phyloP scores from a whole-genome alignment of 2,888 invertebrate genomes.

The Unio delphinus region DNA sequence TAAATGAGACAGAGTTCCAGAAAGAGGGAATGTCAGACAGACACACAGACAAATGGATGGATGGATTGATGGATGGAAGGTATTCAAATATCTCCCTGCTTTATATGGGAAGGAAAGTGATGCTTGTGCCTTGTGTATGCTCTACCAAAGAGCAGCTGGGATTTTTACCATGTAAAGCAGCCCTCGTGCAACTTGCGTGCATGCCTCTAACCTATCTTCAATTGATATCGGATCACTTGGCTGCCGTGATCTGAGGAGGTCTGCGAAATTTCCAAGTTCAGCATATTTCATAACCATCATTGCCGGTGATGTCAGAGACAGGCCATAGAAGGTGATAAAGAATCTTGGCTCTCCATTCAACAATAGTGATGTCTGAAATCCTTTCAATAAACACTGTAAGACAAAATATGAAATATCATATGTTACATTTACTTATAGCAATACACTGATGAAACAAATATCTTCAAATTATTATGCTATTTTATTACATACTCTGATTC shows the following conservation, averaged over 20 bases:
- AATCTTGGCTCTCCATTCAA: constrained; percentile 9
- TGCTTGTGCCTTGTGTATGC: too few species aligned
- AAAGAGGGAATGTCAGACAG: too few species aligned
- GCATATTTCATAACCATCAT: constrained; percentile 15
- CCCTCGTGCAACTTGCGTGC: constrained; percentile 10
- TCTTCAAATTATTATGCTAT: too few species aligned
- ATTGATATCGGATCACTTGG: constrained; percentile 6
- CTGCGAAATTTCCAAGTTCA: constrained; percentile 9
- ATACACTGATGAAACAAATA: too few species aligned
- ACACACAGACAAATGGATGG: too few species aligned
- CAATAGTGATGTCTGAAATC: constrained; percentile 11
- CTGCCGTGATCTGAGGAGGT: constrained; percentile 7
- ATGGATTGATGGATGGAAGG: too few species aligned
- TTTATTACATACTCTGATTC: too few species aligned
- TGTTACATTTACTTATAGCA: too few species aligned
- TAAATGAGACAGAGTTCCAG: too few species aligned
- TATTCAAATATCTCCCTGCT: too few species aligned
- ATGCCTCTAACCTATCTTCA: constrained; percentile 9
- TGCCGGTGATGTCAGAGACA: not conserved
- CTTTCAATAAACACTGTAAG: constrained; percentile 14
- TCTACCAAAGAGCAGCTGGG: too few species aligned
- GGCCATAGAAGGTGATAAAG: constrained; percentile 12
- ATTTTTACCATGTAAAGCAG: constrained; percentile 16
- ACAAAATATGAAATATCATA: not conserved
- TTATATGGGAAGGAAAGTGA: too few species aligned